phyloP scores from a whole-genome alignment of 2,888 invertebrate genomes.

The Oscheius sp. region DNA sequence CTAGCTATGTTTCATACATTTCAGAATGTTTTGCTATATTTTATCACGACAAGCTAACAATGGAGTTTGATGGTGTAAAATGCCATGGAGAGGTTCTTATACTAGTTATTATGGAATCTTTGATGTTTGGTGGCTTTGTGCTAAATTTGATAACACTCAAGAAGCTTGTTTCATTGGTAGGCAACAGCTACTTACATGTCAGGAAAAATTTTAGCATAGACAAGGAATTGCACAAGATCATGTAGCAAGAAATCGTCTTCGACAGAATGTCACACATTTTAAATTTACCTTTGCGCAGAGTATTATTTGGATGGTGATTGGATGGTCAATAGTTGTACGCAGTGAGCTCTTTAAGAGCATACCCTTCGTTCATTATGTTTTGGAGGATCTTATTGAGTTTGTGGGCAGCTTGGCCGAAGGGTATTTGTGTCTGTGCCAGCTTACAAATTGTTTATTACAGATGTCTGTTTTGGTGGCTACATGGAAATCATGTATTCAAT shows the following conservation, averaged over 20 bases:
- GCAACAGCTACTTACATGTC: background rate
- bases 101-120: background rate
- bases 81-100: conserved; percentile 20
- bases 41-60: background rate
- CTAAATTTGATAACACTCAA: conserved; percentile 23
- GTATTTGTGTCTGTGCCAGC: background rate
- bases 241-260: conserved; percentile 13
- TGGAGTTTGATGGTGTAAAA: background rate
- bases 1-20: background rate
- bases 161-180: conserved; percentile 12
- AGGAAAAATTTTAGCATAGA: conserved; percentile 1
- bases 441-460: conserved; percentile 2
- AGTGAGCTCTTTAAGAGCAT: conserved; percentile 2
- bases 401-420: conserved; percentile 24
- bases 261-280: conserved; percentile 27
- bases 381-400: conserved; percentile 22
- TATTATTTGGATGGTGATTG: conserved; percentile 29
- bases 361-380: conserved; percentile 3
- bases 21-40: conserved; percentile 16
- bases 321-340: conserved; percentile 2
- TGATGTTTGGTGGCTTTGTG: conserved; percentile 16
- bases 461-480: conserved; percentile 18
- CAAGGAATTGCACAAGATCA: conserved; percentile 17
- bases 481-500: background rate
- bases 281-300: conserved; percentile 25